Base-by-base conservation (phyloP, 2,888 invertebrate genomes). In the Alcis repandata region DNA sequence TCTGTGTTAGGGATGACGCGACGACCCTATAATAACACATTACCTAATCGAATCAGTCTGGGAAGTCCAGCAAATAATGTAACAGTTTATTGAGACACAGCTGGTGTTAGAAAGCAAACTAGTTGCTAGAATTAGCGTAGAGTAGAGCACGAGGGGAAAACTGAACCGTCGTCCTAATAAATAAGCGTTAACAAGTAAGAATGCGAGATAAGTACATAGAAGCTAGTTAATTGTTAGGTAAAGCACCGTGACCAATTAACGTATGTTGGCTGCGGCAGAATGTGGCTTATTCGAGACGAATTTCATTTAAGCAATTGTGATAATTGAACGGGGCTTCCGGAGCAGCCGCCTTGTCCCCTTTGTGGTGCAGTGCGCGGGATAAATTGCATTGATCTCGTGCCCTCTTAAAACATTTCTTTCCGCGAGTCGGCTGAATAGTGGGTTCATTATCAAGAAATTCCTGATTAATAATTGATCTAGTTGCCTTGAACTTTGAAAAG, bases 271-370 rank as follows among this genome's bases (percentile, higher is more conserved):
- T 76, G 80, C 72, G 76, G 79, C 79, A 78, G 80, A 80, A 79
- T 79, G 81, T 83, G 74, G 84, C 82, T 82, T 83, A 84, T 82
- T 81, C 80, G 84, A 90, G 89, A 89, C 90, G 88, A 90, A 91
- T 90, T 90, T 89, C 89, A 91, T 92, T 92, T 87, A 84, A 89
- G 88, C 92, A 92, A 92, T 92, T 92, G 91, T 85, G 78, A 89
- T 92, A 93, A 93, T 92, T 93, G 91, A 85, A 79, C 83, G 80
- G 84, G 86, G 83, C 89, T 92, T 92, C 92, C 92, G 91, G 89
- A 89, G 80, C 80, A 45, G 59, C 60, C 78, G 78, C 70, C 79
- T 84, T 82, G 85, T 85, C 85, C 86, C 79, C 80, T 77, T 70
- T 76, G 75, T 77, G 78, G 74, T 79, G 79, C 78, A 77, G 67